Evolutionary conservation across 2,888 invertebrate genomes (phyloP).

Genomic region (Automeris io): DNA sequence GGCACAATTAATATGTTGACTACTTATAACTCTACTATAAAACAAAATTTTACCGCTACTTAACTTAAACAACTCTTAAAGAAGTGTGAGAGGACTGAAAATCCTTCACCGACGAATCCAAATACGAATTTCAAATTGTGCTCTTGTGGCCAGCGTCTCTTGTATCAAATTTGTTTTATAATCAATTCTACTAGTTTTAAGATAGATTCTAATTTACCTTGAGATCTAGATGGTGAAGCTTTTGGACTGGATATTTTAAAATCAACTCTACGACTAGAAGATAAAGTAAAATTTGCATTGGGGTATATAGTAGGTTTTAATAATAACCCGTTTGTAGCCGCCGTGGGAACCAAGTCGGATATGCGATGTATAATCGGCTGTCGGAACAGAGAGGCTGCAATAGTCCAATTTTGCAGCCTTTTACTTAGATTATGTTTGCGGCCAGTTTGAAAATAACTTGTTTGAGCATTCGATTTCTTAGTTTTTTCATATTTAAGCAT

Average conservation of each 20-base stretch:
- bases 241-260: constrained; percentile 27
- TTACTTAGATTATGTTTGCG: constrained; percentile 68
- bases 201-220: constrained; percentile 13
- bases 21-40: constrained; percentile 57
- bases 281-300: constrained; percentile 40
- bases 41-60: constrained; percentile 68
- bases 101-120: constrained; percentile 68
- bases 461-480: constrained; percentile 39
- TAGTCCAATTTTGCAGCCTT: constrained; percentile 76
- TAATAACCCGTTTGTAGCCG: constrained; percentile 74
- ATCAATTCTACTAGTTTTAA: constrained; percentile 13
- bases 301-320: constrained; percentile 57
- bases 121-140: constrained; percentile 74
- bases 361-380: constrained; percentile 73
- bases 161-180: constrained; percentile 27
- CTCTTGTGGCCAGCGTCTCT: constrained; percentile 56
- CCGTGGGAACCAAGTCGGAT: constrained; percentile 75
- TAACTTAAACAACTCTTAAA: constrained; percentile 60
- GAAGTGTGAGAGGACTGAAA: constrained; percentile 68
- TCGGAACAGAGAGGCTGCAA: constrained; percentile 70
- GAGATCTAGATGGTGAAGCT: constrained; percentile 30
- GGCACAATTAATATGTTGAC: constrained; percentile 64
- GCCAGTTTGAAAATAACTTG: constrained; percentile 49
- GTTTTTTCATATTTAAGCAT: constrained; percentile 22
- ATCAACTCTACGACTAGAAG: constrained; percentile 24